Conservation (phyloP, 1,140 invertebrate genomes). For the Yoshiicerus persimilis region DNA sequence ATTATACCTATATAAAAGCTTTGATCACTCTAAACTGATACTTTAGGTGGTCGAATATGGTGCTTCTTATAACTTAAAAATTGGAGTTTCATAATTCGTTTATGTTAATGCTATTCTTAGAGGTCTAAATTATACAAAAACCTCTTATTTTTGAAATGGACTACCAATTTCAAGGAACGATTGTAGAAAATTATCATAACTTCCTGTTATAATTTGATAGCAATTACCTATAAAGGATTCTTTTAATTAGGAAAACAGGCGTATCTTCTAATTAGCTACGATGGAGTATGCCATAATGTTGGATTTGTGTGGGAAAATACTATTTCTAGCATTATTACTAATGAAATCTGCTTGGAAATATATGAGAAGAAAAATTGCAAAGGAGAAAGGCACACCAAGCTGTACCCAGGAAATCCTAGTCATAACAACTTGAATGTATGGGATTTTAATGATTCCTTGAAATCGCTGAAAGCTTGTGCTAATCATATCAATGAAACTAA, state of each 20-base stretch:
- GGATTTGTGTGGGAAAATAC: neutral
- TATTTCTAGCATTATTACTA: neutral
- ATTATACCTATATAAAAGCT: too few relatives aligned
- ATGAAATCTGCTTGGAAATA: neutral
- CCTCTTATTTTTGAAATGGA: too few relatives aligned
- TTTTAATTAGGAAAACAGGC: neutral
- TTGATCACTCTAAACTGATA: too few relatives aligned
- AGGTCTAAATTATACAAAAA: too few relatives aligned
- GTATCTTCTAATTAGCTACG: neutral
- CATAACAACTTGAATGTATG: neutral
- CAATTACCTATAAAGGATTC: too few relatives aligned
- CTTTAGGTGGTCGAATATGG: too few relatives aligned
- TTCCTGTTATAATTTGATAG: too few relatives aligned
- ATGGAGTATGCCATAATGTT: neutral
- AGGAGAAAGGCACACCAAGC: neutral
- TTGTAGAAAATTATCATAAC: neutral
- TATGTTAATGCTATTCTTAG: too few relatives aligned
- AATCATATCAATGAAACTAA: neutral
- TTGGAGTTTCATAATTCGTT: too few relatives aligned
- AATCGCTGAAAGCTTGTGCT: neutral
- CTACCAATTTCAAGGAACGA: too few relatives aligned
- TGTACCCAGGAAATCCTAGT: neutral
- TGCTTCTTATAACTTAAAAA: too few relatives aligned
- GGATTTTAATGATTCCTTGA: neutral
- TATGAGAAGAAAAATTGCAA: neutral